phyloP scores from a whole-genome alignment of 2,113 vertebrate genomes.

The Enhydra lutris region DNA sequence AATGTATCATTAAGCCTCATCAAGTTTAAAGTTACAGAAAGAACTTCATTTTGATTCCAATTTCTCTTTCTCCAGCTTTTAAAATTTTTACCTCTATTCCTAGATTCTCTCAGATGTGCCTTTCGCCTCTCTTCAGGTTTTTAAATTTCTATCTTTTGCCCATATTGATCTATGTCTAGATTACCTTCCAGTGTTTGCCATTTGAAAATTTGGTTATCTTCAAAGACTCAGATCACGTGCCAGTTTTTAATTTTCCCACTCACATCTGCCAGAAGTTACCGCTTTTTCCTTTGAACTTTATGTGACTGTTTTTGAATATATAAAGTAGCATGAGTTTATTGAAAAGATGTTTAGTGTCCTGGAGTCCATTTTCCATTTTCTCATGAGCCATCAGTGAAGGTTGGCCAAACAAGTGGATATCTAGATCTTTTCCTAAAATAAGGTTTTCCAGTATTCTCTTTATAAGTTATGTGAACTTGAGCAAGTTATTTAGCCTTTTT shows the following conservation, averaged over 20 bases:
- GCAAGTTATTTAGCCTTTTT: not conserved
- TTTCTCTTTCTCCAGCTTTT: not conserved
- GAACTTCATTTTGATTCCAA: not conserved
- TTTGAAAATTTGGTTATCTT: not conserved
- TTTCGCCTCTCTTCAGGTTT: not conserved
- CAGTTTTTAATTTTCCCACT: not conserved
- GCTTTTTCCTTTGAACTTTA: not conserved
- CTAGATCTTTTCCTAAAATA: not conserved
- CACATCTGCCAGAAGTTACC: not conserved
- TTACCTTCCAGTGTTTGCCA: not conserved
- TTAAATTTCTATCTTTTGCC: not conserved
- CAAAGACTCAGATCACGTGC: not conserved
- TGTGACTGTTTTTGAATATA: not conserved
- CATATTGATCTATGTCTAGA: not conserved
- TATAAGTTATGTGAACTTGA: not conserved
- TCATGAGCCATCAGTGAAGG: not conserved
- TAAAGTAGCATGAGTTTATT: not conserved
- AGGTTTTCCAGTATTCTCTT: not conserved
- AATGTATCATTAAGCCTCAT: not conserved
- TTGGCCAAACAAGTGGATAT: not conserved
- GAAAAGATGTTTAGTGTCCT: not conserved
- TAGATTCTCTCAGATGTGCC: not conserved
- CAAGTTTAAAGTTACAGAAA: not conserved
- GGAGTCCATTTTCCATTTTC: not conserved
- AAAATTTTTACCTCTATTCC: not conserved